Conservation (phyloP, 2,888 invertebrate genomes). For the Trissoscelio sp. region DNA sequence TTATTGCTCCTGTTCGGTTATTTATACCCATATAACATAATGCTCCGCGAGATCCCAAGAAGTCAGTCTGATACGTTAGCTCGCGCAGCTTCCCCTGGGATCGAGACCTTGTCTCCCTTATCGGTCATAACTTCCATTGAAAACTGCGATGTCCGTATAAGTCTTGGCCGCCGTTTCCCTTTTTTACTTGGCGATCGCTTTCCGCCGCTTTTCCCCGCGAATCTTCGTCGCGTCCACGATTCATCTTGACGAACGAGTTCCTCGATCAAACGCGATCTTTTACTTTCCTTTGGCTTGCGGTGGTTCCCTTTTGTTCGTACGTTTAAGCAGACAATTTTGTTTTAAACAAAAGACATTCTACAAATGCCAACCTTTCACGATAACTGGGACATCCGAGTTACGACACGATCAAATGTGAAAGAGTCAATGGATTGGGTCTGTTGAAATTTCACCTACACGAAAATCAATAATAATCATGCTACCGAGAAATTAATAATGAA, state of each 20-base stretch:
- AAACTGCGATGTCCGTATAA: conserved; percentile 71
- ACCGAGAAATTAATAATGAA: conserved; percentile 58
- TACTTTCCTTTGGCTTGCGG: conserved; percentile 25
- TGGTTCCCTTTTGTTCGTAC: no score
- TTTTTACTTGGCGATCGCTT: conserved; percentile 53
- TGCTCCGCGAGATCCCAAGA: conserved; percentile 81
- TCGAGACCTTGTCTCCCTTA: conserved; percentile 81
- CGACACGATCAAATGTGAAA: conserved; percentile 14
- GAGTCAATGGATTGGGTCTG: conserved; percentile 13
- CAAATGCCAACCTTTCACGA: conserved; percentile 14
- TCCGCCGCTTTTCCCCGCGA: conserved; percentile 63
- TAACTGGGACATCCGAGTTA: conserved; percentile 15
- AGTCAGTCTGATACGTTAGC: conserved; percentile 78
- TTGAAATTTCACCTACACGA: conserved; percentile 19
- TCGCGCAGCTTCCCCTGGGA: conserved; percentile 77
- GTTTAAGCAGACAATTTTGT: no score
- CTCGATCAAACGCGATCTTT: conserved; percentile 32
- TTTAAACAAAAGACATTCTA: conserved; percentile 40
- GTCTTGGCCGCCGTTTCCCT: conserved; percentile 61
- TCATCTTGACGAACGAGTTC: conserved; percentile 57
- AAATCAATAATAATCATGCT: conserved; percentile 42
- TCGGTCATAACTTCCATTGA: conserved; percentile 82
- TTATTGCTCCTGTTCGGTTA: conserved; percentile 83
- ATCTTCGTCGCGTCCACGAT: conserved; percentile 56
- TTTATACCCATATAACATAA: conserved; percentile 84